A percentile compares a stretch with the other conserved stretches of the same genome.
These are phyloP conservation scores for Montipora efflorescens DNA, from an alignment of 64 coral and sea anemone species.

Conservation along the genomic window DNA sequence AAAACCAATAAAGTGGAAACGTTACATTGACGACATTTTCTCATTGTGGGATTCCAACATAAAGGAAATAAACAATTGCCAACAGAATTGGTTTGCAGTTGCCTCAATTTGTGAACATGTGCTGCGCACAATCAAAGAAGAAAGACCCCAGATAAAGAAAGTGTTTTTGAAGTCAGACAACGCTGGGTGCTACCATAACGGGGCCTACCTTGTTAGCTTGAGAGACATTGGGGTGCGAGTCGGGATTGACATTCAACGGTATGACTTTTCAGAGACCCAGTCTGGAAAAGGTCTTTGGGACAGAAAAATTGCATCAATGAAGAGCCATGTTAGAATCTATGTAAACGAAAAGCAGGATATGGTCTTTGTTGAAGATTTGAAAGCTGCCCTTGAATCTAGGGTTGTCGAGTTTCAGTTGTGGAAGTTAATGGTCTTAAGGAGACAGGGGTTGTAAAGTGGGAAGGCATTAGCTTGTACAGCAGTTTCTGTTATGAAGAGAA, in stretches of 20 bases:
- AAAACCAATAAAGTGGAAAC: too few relatives aligned
- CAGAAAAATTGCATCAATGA: too few relatives aligned
- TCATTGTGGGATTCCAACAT: not conserved
- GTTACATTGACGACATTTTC: too few relatives aligned
- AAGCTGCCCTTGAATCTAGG: too few relatives aligned
- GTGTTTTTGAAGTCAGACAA: slow-evolving; percentile 9
- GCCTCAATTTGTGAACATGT: not conserved
- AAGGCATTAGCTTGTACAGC: slow-evolving; percentile 9
- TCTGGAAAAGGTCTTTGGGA: too few relatives aligned
- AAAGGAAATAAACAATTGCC: not conserved
- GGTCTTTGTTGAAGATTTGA: too few relatives aligned
- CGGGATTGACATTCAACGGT: not conserved
- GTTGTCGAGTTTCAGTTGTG: too few relatives aligned
- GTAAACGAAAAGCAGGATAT: too few relatives aligned
- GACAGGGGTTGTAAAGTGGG: slow-evolving; percentile 2
- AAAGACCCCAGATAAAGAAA: not conserved
- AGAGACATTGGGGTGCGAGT: not conserved
- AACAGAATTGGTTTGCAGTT: not conserved
- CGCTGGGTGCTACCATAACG: slow-evolving; percentile 4
- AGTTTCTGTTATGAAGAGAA: not conserved
- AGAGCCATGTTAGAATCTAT: too few relatives aligned
- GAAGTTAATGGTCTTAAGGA: too few relatives aligned
- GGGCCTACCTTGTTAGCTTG: not conserved
- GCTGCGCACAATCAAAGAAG: slow-evolving; percentile 3
- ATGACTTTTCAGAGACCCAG: too few relatives aligned